Conservation (phyloP, 53 echinoderm and acorn worm genomes). For the Actinopyga echinites region DNA sequence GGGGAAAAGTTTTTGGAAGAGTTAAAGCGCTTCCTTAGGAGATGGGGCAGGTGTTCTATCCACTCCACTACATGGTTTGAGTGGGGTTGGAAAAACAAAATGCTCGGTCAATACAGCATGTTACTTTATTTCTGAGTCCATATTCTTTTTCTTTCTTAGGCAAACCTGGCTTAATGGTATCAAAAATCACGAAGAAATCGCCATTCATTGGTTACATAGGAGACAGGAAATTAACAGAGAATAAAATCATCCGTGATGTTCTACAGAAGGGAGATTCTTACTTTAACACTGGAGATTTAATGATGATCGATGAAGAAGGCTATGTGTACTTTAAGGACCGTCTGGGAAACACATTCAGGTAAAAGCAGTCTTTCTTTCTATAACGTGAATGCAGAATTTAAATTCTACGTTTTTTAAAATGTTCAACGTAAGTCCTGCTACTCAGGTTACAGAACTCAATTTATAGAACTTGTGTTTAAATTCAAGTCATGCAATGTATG, state of each 20-base stretch:
- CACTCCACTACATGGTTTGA: no score
- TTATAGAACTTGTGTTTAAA: no score
- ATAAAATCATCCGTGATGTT: constrained; percentile 72
- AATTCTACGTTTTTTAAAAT: no score
- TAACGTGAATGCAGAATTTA: neutral
- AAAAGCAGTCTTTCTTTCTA: neutral
- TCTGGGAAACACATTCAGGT: constrained; percentile 92
- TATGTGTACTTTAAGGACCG: constrained; percentile 87
- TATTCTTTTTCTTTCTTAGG: neutral
- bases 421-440: no score
- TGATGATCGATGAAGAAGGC: constrained; percentile 70
- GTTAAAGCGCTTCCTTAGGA: no score
- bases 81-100: no score
- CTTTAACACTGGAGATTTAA: constrained; percentile 80
- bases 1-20: no score
- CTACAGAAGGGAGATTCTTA: constrained; percentile 66
- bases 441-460: no score
- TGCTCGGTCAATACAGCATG: no score
- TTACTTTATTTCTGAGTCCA: no score
- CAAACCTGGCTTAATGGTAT: neutral
- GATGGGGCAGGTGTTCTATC: no score
- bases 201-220: constrained; percentile 58
- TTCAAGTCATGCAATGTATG: no score
- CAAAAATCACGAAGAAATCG: neutral
- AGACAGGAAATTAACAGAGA: constrained; percentile 54